A percentile compares a stretch with the other conserved stretches of the same genome.
phyloP scores from a whole-genome alignment of 2,113 vertebrate genomes.

The Alligator sinensis region DNA sequence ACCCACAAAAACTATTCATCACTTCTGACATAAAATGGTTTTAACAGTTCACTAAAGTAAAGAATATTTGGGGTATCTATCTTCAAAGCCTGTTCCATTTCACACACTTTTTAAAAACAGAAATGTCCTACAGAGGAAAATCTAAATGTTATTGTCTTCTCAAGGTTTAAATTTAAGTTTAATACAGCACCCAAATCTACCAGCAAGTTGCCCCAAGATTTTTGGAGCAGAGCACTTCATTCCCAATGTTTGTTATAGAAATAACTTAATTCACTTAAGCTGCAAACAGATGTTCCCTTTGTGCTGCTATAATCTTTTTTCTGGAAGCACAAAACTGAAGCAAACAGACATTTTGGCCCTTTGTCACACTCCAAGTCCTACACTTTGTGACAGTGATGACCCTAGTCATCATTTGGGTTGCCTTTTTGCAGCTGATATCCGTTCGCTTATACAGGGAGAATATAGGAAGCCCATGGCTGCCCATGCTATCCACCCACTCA shows the following conservation, averaged over 20 bases:
- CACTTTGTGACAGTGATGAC: no score
- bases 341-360: no score
- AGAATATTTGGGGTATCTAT: constrained; percentile 59
- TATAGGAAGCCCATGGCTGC: no score
- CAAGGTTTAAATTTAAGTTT: constrained; percentile 1
- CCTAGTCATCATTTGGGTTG: no score
- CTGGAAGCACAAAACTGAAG: no score
- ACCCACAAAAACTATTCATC: constrained; percentile 79
- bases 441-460: no score
- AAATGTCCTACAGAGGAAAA: background rate
- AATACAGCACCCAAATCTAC: background rate
- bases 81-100: constrained; percentile 32
- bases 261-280: background rate
- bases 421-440: no score
- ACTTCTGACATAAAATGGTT: constrained; percentile 69
- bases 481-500: no score
- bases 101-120: background rate
- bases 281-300: background rate
- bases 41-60: constrained; percentile 67
- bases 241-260: background rate
- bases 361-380: no score
- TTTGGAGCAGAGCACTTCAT: background rate
- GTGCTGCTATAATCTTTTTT: no score
- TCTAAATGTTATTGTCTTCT: background rate
- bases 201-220: background rate